These are phyloP conservation scores for Lepidochitona cinerea DNA, from an alignment of 2,888 invertebrate genomes.

Conservation along the genomic window DNA sequence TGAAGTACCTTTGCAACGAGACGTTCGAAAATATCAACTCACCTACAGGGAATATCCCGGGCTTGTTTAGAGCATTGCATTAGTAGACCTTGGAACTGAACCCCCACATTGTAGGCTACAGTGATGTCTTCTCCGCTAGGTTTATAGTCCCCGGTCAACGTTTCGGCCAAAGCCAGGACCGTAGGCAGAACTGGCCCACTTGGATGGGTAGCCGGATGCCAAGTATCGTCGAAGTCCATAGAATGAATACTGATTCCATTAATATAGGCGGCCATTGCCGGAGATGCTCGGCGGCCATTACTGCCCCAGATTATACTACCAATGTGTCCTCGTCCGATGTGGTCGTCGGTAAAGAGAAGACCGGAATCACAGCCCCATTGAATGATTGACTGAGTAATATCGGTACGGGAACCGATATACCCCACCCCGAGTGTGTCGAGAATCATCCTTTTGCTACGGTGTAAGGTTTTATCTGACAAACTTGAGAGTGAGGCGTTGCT, in stretches of 20 bases:
- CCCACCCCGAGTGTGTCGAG: constrained; percentile 47
- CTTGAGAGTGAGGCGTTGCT: constrained; percentile 30
- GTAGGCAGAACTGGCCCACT: constrained; percentile 52
- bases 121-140: constrained; percentile 41
- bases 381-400: constrained; percentile 37
- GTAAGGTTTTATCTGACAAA: constrained; percentile 33
- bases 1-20: no score
- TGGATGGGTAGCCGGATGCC: constrained; percentile 57
- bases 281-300: constrained; percentile 18
- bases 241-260: constrained; percentile 52
- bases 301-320: constrained; percentile 30
- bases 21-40: no score
- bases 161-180: constrained; percentile 41
- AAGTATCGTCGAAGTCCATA: constrained; percentile 59
- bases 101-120: constrained; percentile 53
- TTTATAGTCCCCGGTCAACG: constrained; percentile 27
- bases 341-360: constrained; percentile 5
- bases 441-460: constrained; percentile 50
- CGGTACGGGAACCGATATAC: constrained; percentile 38
- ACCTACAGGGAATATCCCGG: constrained; percentile 48
- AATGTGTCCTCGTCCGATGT: constrained; percentile 3
- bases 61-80: constrained; percentile 46
- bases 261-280: constrained; percentile 41
- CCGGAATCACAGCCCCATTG: constrained; percentile 11
- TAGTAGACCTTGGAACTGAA: constrained; percentile 51